Evolutionary conservation across 2,113 vertebrate species (phyloP).

Genomic region (Leucopsar rothschildi): DNA sequence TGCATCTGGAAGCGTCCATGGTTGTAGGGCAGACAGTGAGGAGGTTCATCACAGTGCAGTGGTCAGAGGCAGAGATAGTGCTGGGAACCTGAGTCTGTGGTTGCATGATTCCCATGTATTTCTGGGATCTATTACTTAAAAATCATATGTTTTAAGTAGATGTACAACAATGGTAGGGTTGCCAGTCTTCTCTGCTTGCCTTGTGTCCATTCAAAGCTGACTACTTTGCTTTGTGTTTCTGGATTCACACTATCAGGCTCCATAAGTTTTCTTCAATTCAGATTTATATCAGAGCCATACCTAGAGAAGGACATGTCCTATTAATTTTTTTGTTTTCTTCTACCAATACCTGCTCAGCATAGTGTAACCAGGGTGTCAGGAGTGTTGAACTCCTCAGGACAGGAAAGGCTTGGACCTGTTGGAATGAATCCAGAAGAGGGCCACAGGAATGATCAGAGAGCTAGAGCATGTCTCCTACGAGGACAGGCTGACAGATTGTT

Average conservation of each 20-base stretch:
- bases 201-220: not conserved
- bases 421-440: not conserved
- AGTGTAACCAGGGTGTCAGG: not conserved
- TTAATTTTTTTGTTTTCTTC: not conserved
- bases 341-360: not conserved
- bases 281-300: not conserved
- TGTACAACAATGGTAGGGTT: not conserved
- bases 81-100: not conserved
- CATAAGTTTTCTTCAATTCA: not conserved
- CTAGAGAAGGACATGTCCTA: not conserved
- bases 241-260: not conserved
- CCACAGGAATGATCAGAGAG: not conserved
- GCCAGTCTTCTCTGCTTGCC: not conserved
- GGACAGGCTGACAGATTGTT: not conserved
- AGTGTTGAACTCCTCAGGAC: not conserved
- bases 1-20: not conserved
- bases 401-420: not conserved
- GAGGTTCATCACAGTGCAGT: not conserved
- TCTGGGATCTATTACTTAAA: not conserved
- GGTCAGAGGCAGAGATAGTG: not conserved
- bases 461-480: fast-evolving
- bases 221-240: not conserved
- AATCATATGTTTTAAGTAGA: not conserved
- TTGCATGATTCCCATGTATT: not conserved
- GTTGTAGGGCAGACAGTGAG: not conserved